Conservation (phyloP, 1,140 invertebrate genomes). For the Heliothis subflexa region DNA sequence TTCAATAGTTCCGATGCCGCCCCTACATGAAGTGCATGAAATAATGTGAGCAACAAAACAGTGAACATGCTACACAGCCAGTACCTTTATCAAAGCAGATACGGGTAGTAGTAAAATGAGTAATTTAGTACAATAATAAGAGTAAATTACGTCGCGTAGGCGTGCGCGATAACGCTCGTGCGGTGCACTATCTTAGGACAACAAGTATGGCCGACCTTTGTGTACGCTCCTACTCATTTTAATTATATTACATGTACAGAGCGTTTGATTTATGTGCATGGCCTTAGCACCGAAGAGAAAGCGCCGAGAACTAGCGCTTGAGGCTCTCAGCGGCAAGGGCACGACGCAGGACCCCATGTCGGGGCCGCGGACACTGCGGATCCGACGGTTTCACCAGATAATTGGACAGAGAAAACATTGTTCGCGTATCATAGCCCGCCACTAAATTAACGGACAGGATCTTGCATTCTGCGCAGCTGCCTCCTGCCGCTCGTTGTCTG, state of each 20-base stretch:
- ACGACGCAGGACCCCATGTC: constrained; percentile 16
- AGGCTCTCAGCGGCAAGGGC: constrained; percentile 35
- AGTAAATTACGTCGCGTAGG: constrained; percentile 41
- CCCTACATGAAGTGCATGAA: background rate
- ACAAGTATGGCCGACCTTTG: constrained; percentile 35
- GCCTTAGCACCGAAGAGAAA: constrained; percentile 30
- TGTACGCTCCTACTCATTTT: constrained; percentile 26
- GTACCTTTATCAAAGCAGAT: constrained; percentile 29
- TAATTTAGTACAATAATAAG: constrained; percentile 43
- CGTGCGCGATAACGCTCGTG: constrained; percentile 33
- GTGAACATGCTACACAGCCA: background rate
- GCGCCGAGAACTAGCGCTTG: constrained; percentile 14
- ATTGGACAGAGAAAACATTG: constrained; percentile 3
- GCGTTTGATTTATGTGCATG: constrained; percentile 24
- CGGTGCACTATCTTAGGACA: constrained; percentile 37
- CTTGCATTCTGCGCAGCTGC: constrained; percentile 19
- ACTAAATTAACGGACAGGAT: constrained; percentile 10
- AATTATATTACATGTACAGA: constrained; percentile 22
- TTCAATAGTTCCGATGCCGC: background rate
- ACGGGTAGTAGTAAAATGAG: constrained; percentile 40
- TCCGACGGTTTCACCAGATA: constrained; percentile 6
- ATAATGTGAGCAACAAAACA: background rate
- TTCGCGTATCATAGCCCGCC: constrained; percentile 7
- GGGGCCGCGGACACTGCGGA: background rate
- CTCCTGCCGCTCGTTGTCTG: background rate